Conservation (phyloP, 2,113 vertebrate genomes). For the Campylomormyrus tamandua region DNA sequence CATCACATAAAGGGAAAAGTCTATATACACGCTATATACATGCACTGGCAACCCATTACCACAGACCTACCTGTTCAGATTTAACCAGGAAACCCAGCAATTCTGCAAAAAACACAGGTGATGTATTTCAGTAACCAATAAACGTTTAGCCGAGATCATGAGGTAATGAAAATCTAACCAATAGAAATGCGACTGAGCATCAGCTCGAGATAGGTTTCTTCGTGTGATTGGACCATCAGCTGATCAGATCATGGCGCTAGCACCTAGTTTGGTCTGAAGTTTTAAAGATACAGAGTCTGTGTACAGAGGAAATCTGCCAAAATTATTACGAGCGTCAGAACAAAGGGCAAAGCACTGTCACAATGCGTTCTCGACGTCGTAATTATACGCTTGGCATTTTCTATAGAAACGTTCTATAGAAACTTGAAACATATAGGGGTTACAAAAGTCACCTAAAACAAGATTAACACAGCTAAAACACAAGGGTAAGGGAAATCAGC, state of each 20-base stretch:
- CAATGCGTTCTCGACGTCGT: neutral
- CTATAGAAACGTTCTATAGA: neutral
- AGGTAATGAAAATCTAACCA: constrained; percentile 30
- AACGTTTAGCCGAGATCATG: neutral
- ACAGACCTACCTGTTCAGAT: neutral
- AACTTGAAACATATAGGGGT: neutral
- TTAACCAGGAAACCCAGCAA: neutral
- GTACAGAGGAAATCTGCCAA: neutral
- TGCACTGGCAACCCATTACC: neutral
- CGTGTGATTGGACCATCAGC: constrained; percentile 46
- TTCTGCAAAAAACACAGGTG: neutral
- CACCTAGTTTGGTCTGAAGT: too few species aligned
- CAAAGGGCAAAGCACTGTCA: neutral
- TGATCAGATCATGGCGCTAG: constrained; percentile 60
- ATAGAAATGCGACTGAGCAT: constrained; percentile 24
- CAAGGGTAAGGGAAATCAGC: neutral
- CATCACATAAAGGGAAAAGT: neutral
- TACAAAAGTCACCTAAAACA: too few species aligned
- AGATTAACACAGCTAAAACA: neutral
- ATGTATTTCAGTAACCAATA: neutral
- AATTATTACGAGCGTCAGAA: neutral
- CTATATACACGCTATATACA: neutral
- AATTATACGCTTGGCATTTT: neutral
- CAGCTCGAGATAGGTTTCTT: constrained; percentile 31
- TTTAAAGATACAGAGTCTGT: constrained; percentile 21